Conservation (phyloP, 2,888 invertebrate genomes). For the Azorinus chamasolen region DNA sequence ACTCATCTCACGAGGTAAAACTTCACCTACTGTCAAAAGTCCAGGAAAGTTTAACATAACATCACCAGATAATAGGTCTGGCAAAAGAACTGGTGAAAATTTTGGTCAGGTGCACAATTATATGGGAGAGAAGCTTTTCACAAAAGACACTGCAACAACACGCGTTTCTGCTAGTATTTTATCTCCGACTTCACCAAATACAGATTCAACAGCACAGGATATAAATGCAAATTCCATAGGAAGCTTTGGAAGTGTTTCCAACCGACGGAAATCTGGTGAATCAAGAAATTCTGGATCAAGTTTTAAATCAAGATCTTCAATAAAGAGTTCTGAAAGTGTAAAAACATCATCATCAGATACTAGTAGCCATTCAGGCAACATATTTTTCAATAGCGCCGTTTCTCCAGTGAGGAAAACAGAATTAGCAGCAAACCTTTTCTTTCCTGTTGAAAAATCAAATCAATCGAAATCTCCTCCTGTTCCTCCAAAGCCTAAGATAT, state of each 20-base stretch:
- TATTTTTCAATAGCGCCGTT: constrained; percentile 53
- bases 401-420: constrained; percentile 63
- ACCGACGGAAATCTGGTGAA: constrained; percentile 57
- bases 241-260: constrained; percentile 77
- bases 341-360: constrained; percentile 16
- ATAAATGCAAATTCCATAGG: constrained; percentile 80
- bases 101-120: constrained; percentile 56
- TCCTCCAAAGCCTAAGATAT: constrained; percentile 4
- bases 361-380: constrained; percentile 39
- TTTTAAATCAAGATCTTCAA: constrained; percentile 53
- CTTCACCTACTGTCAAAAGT: constrained; percentile 66
- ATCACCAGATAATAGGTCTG: constrained; percentile 55
- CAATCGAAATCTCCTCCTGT: constrained; percentile 1
- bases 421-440: constrained; percentile 50
- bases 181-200: constrained; percentile 53
- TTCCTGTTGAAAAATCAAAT: constrained; percentile 4
- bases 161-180: constrained; percentile 79
- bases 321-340: constrained; percentile 48
- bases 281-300: constrained; percentile 61
- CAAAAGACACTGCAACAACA: constrained; percentile 82
- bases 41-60: constrained; percentile 52
- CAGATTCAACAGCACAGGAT: constrained; percentile 71
- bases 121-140: constrained; percentile 83
- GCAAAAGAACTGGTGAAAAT: constrained; percentile 56
- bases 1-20: constrained; percentile 77